A percentile compares a stretch with the other conserved stretches of the same genome.
These are phyloP conservation scores for Ecdyonurus torrentis DNA, from an alignment of 2,888 invertebrate species.

Conservation along the genomic window DNA sequence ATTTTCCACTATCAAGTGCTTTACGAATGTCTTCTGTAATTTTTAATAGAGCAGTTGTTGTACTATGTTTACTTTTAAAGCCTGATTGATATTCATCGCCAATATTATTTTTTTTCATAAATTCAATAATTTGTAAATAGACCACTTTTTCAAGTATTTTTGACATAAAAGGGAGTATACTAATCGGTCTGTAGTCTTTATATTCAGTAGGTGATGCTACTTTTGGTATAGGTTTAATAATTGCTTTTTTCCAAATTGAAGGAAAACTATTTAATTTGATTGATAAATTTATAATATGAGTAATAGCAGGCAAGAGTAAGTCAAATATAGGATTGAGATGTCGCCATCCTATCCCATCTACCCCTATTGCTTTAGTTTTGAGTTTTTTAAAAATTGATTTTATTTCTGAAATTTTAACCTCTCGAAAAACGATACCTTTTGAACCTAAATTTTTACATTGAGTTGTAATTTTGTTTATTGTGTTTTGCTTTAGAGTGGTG, in stretches of 20 bases:
- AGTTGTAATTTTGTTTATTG: neutral
- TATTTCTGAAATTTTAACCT: neutral
- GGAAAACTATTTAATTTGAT: neutral
- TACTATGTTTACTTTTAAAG: neutral
- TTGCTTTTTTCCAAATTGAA: neutral
- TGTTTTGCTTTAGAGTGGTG: neutral
- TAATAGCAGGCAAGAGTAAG: neutral
- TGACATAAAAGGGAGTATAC: neutral
- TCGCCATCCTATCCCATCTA: neutral
- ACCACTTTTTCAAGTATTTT: neutral
- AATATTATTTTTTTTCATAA: too few relatives aligned
- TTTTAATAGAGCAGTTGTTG: neutral
- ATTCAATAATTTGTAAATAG: neutral
- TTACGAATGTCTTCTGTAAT: neutral
- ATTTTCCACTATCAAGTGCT: neutral
- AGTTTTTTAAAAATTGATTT: neutral
- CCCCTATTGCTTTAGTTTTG: neutral
- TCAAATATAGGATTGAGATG: neutral
- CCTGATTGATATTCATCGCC: neutral
- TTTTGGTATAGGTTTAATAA: neutral
- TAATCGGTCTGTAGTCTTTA: neutral
- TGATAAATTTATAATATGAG: neutral
- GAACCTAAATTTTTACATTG: neutral
- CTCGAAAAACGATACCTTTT: too few relatives aligned
- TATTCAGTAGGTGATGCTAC: neutral